phyloP scores from a whole-genome alignment of 1,140 invertebrate genomes.

The Papilio glaucus region DNA sequence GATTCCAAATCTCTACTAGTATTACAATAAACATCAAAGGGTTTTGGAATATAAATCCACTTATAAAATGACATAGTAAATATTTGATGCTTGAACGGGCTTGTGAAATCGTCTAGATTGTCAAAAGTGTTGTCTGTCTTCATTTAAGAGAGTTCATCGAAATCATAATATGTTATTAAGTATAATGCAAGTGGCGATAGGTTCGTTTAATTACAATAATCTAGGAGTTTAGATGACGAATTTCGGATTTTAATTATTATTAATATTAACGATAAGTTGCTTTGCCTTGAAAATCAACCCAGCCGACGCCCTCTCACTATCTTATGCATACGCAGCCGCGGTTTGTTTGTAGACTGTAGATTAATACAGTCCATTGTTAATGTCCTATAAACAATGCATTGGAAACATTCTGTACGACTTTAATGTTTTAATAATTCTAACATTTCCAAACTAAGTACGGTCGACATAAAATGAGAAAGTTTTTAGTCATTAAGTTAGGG shows the following conservation, averaged over 20 bases:
- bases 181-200: background rate
- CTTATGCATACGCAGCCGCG: constrained; percentile 10
- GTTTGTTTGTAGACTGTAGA: constrained; percentile 6
- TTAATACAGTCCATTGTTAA: constrained; percentile 11
- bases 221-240: background rate
- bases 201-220: background rate
- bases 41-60: too few species aligned
- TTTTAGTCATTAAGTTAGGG: background rate
- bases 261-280: background rate
- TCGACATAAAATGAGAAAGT: background rate
- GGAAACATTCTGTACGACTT: background rate
- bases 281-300: background rate
- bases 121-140: too few species aligned
- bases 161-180: background rate
- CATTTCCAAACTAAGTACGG: background rate
- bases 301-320: constrained; percentile 17
- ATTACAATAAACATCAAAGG: background rate
- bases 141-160: too few species aligned
- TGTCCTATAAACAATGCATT: constrained; percentile 11
- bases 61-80: too few species aligned
- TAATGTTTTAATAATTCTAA: background rate
- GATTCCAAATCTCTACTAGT: too few species aligned
- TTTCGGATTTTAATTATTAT: background rate
- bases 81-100: too few species aligned
- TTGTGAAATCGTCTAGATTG: too few species aligned